Conservation (phyloP, 2,797 vertebrate species). For the Bucorvus abyssinicus region DNA sequence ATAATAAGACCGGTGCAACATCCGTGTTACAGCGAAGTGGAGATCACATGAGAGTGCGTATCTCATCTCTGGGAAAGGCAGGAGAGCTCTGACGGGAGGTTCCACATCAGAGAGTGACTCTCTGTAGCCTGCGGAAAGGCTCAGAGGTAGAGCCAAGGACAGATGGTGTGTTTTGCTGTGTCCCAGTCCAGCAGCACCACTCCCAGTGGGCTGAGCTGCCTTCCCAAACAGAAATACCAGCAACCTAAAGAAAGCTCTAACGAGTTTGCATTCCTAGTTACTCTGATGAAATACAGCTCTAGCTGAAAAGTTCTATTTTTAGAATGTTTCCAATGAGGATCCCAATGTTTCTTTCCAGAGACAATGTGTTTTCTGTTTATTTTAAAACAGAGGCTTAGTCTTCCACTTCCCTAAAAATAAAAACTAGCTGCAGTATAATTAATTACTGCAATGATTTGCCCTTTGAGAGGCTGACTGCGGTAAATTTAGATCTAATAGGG, state of each 20-base stretch:
- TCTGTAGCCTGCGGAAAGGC: background rate
- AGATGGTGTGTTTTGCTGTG: fast-evolving
- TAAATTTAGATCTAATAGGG: background rate
- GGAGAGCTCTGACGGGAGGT: background rate
- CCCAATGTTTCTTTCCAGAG: background rate
- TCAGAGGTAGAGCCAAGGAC: background rate
- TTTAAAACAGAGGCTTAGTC: conserved; percentile 12
- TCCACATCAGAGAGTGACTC: fast-evolving
- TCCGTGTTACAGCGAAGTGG: background rate
- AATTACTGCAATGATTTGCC: background rate
- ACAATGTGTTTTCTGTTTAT: conserved; percentile 34
- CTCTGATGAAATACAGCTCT: background rate
- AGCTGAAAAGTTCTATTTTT: conserved; percentile 35
- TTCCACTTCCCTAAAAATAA: background rate
- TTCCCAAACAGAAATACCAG: background rate
- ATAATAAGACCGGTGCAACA: background rate
- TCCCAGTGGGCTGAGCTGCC: background rate
- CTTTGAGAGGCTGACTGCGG: conserved; percentile 27
- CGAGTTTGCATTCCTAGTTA: background rate
- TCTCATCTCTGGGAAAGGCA: background rate
- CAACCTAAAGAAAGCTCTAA: background rate
- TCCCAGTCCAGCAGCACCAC: fast-evolving
- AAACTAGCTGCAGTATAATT: background rate
- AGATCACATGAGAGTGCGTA: no score
- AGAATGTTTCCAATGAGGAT: conserved; percentile 1